Conservation (phyloP, 1,140 invertebrate genomes). For the Drosophila subpulchrella region DNA sequence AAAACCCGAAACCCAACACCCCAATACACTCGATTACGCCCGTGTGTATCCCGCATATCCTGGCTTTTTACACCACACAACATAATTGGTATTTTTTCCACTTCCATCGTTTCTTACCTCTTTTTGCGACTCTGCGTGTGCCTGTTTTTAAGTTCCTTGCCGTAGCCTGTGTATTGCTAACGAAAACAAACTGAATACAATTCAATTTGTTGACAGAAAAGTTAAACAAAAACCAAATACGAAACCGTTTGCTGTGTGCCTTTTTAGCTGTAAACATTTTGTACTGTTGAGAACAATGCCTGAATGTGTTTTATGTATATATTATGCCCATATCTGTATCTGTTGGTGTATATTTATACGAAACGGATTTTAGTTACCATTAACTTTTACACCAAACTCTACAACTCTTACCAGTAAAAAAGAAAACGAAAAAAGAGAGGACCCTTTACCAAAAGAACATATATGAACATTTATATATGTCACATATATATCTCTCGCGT, state of each 20-base stretch:
- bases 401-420: constrained; percentile 57
- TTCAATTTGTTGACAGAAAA: constrained; percentile 38
- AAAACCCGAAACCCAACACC: neutral
- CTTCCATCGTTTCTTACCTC: constrained; percentile 46
- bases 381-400: constrained; percentile 58
- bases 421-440: constrained; percentile 69
- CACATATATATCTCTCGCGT: constrained; percentile 53
- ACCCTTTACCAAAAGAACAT: constrained; percentile 68
- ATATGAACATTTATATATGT: constrained; percentile 38
- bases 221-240: constrained; percentile 34
- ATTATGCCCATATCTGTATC: constrained; percentile 48
- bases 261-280: constrained; percentile 70
- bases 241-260: constrained; percentile 71
- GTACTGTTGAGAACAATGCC: constrained; percentile 62
- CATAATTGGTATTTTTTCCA: constrained; percentile 56
- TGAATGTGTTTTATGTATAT: constrained; percentile 70
- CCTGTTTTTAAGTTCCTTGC: constrained; percentile 55
- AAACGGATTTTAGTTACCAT: constrained; percentile 69
- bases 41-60: constrained; percentile 49
- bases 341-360: constrained; percentile 49
- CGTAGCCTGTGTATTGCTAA: constrained; percentile 56
- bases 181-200: constrained; percentile 38
- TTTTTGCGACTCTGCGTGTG: constrained; percentile 61
- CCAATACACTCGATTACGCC: constrained; percentile 28
- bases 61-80: constrained; percentile 48